Base-by-base conservation (phyloP, 2,888 invertebrate species). In the Octonoba sinensis region DNA sequence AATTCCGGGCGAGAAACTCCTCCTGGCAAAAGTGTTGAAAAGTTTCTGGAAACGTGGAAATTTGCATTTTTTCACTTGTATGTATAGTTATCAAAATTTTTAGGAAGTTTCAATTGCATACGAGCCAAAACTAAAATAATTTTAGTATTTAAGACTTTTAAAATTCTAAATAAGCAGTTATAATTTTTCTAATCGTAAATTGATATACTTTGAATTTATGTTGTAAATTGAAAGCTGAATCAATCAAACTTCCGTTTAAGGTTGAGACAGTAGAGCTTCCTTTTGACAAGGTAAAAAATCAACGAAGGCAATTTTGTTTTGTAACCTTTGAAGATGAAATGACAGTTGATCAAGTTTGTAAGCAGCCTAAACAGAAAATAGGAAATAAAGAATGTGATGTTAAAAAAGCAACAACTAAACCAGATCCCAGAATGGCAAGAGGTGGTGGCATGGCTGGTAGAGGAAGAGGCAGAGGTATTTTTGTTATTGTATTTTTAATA, bases 281-380 rank as follows among this genome's bases (percentile, higher is more conserved):
- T 81, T 97, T 95, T 87, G 98, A 98, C 89, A 97, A 97, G 90
- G 93, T 94, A 89, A 97, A 97, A 92, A 96, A 96, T 89, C 96
- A 96, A 89, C 93, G 97, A 87, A 95, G 97, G 91, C 96, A 95
- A 83, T 98, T 98, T 91, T 97, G 97, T 89, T 98, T 98, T 89
- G 96, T 98, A 88, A 97, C 97, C 85, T 98, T 97, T 88, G 97
- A 98, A 88, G 95, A 95, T 46, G 97, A 97, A 89, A 95, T 95
- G 89, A 94, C 96, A 73, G 96, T 96, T 46, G 95, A 95, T 87
- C 96, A 96, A 89, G 91, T 96, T 71, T 90, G 96, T 83, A 96
- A 96, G 89, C 95, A 94, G 71, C 95, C 96, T 16, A 97, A 96
- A 90, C 96, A 96, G 89, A 94, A 93, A 71, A 96, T 97, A 86